phyloP scores from a whole-genome alignment of 2,113 vertebrate species.

The Podocnemis expansa region DNA sequence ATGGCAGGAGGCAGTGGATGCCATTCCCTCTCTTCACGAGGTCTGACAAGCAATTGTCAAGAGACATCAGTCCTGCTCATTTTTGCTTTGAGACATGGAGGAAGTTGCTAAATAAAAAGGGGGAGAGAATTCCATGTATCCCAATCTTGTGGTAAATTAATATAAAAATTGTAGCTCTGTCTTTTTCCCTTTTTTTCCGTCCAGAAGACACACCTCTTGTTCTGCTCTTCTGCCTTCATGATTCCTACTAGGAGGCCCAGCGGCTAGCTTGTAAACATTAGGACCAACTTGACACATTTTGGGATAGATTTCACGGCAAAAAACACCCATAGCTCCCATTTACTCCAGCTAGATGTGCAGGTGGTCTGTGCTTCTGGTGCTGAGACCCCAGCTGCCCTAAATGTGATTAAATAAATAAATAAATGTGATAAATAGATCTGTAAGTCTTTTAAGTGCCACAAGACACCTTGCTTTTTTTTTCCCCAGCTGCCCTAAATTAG shows the following conservation, averaged over 20 bases:
- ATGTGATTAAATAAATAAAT: no score
- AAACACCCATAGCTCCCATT: not conserved
- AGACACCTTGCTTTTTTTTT: no score
- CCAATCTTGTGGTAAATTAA: not conserved
- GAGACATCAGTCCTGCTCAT: not conserved
- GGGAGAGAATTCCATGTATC: no score
- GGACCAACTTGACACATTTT: not conserved
- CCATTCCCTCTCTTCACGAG: not conserved
- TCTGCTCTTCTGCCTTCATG: not conserved
- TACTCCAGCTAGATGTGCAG: not conserved
- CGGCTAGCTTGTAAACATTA: not conserved
- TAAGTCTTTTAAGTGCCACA: no score
- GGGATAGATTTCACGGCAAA: not conserved
- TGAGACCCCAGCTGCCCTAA: not conserved
- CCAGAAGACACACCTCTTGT: not conserved
- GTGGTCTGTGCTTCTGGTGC: not conserved
- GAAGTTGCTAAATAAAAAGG: no score
- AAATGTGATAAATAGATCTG: no score
- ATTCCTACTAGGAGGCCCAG: not conserved
- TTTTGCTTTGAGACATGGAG: not conserved
- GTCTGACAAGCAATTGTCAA: not conserved
- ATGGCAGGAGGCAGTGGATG: not conserved
- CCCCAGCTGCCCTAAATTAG: not conserved
- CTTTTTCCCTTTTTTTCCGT: not conserved
- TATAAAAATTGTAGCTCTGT: not conserved